Conservation (phyloP, 2,113 vertebrate species). For the Alectura lathami region DNA sequence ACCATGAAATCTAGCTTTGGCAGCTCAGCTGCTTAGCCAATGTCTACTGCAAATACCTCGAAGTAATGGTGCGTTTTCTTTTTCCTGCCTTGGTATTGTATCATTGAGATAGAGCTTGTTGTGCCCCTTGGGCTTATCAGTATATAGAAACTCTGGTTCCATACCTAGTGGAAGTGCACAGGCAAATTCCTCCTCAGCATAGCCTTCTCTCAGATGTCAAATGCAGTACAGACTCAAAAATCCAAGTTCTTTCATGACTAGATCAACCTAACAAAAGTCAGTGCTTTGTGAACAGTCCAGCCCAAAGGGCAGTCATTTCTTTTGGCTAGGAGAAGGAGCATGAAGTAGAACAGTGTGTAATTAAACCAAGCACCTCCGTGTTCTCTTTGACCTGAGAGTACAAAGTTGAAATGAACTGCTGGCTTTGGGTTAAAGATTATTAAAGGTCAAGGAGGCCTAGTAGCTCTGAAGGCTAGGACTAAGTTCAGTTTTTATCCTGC, state of each 20-base stretch:
- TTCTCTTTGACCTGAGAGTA: conserved; percentile 39
- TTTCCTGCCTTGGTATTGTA: not conserved
- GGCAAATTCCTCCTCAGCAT: not conserved
- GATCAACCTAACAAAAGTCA: not conserved
- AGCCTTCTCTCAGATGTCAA: not conserved
- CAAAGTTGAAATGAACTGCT: not conserved
- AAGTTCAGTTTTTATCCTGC: not conserved
- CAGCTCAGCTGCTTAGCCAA: not conserved
- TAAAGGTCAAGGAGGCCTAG: not conserved
- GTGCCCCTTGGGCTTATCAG: not conserved
- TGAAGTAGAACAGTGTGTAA: not conserved
- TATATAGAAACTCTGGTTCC: not conserved
- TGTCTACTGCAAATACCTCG: not conserved
- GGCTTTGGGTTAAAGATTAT: conserved; percentile 50
- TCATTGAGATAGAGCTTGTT: not conserved
- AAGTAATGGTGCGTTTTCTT: not conserved
- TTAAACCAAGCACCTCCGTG: not conserved
- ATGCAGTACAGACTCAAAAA: not conserved
- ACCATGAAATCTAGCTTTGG: not conserved
- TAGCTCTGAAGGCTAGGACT: not conserved
- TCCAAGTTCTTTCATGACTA: not conserved
- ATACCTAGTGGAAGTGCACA: not conserved
- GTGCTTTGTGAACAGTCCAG: not conserved
- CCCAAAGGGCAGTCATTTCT: not conserved
- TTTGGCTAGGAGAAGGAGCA: not conserved